Conservation (phyloP, 2,797 vertebrate genomes). For the Thamnophis elegans region DNA sequence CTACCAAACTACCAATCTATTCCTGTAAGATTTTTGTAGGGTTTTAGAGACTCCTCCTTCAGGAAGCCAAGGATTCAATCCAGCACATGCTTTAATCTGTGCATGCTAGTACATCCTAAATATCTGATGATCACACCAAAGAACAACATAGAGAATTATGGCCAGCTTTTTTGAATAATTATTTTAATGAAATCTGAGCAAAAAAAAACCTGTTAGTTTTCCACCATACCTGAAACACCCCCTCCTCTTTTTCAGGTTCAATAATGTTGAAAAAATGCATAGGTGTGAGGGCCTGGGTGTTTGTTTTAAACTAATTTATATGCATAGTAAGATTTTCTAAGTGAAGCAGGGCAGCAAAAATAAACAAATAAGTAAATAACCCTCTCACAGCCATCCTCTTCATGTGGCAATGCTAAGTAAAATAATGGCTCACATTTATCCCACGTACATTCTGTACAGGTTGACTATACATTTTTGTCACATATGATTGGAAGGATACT, state of each 20-base stretch:
- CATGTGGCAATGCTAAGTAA: background rate
- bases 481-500: background rate
- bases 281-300: background rate
- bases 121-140: background rate
- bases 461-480: background rate
- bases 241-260: background rate
- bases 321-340: background rate
- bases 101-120: background rate
- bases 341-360: background rate
- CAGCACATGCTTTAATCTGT: background rate
- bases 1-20: background rate
- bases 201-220: background rate
- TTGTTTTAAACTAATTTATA: background rate
- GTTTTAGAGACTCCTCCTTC: background rate
- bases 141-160: background rate
- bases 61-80: background rate
- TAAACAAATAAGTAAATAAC: background rate
- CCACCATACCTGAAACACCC: background rate
- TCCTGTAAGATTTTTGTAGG: background rate
- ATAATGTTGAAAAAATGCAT: background rate
- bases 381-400: background rate
- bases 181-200: background rate
- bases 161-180: background rate
- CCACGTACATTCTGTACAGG: background rate
- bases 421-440: background rate